Conservation (phyloP, 2,113 vertebrate species). For the Phyllopteryx taeniolatus region DNA sequence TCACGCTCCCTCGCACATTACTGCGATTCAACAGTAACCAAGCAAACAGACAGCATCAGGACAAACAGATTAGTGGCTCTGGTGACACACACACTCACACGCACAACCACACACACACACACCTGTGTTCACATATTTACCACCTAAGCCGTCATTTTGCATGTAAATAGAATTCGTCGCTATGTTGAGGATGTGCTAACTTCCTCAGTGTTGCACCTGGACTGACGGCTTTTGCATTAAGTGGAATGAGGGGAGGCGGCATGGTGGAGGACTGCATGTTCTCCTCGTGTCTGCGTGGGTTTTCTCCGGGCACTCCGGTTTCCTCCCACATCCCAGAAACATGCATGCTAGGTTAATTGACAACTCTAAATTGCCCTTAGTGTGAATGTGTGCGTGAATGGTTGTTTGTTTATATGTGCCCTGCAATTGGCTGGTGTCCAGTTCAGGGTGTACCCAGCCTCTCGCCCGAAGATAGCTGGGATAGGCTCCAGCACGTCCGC, state of each 20-base stretch:
- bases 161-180: conserved; percentile 65
- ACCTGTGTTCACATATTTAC: conserved; percentile 67
- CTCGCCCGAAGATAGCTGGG: too few relatives aligned
- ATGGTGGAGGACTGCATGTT: too few relatives aligned
- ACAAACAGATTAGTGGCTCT: conserved; percentile 55
- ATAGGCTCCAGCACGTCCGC: too few relatives aligned
- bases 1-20: conserved; percentile 41
- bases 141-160: conserved; percentile 60
- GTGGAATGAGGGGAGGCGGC: background rate
- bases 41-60: conserved; percentile 44
- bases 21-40: conserved; percentile 29
- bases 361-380: too few relatives aligned
- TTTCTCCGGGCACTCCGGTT: too few relatives aligned
- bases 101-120: conserved; percentile 36
- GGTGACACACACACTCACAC: conserved; percentile 26
- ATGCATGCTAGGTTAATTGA: too few relatives aligned
- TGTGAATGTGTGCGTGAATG: too few relatives aligned
- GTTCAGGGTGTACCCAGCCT: too few relatives aligned
- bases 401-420: too few relatives aligned
- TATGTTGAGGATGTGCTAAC: conserved; percentile 62
- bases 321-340: too few relatives aligned
- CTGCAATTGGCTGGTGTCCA: too few relatives aligned
- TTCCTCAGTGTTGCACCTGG: conserved; percentile 69
- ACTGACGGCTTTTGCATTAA: conserved; percentile 59
- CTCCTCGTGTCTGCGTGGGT: too few relatives aligned